phyloP scores from a whole-genome alignment of 2,888 invertebrate genomes.

The Pyrochroa serraticornis region DNA sequence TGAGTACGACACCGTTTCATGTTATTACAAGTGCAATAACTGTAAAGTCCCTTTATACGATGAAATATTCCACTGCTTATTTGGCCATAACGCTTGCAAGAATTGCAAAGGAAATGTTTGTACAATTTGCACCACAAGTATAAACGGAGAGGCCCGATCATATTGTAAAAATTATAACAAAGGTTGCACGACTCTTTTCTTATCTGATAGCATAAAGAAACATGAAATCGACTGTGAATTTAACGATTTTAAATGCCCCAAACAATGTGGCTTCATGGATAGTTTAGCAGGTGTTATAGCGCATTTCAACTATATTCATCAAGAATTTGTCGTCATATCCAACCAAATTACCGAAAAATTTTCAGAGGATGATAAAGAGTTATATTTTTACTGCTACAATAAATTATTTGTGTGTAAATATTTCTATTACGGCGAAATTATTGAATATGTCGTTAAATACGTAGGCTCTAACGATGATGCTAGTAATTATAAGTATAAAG shows the following conservation, averaged over 20 bases:
- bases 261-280: slow-evolving; percentile 33
- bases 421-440: slow-evolving; percentile 42
- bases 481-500: slow-evolving; percentile 38
- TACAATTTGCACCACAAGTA: slow-evolving; percentile 36
- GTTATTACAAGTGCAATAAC: slow-evolving; percentile 30
- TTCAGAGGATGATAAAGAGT: slow-evolving; percentile 36
- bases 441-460: slow-evolving; percentile 44
- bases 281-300: slow-evolving; percentile 31
- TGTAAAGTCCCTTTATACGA: slow-evolving; percentile 28
- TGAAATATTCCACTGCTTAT: slow-evolving; percentile 37
- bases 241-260: slow-evolving; percentile 42
- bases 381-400: slow-evolving; percentile 42
- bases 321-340: slow-evolving; percentile 28
- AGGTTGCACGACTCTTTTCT: slow-evolving; percentile 42
- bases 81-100: slow-evolving; percentile 41
- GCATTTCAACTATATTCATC: slow-evolving; percentile 41
- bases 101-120: slow-evolving; percentile 43
- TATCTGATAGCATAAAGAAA: slow-evolving; percentile 29
- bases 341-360: slow-evolving; percentile 36
- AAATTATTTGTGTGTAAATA: slow-evolving; percentile 45
- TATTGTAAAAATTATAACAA: slow-evolving; percentile 42
- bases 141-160: slow-evolving; percentile 37
- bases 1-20: slow-evolving; percentile 29
- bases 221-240: slow-evolving; percentile 46
- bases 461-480: slow-evolving; percentile 43